Evolutionary conservation across 2,888 invertebrate species (phyloP), one percentile per base, ranked within the genome.

Genomic region (Cecidostiba fungosa): DNA sequence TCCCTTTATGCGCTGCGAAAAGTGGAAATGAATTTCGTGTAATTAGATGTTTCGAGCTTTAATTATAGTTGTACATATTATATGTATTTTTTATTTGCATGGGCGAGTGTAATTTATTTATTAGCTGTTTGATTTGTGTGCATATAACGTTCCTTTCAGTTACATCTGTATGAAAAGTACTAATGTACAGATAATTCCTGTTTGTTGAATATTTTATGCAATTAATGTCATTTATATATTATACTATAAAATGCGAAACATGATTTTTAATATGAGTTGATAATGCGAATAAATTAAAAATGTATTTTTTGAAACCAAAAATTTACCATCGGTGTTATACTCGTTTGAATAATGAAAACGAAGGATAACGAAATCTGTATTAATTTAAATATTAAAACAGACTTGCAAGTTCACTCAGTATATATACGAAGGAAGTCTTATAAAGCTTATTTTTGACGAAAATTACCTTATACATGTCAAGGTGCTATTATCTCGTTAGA

Each of bases 111-210:
- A 59, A 39, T 36, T 32, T 66, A 23, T 19, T 8, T 10, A 23
- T 23, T 50, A 50, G 59, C 36, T 36, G 8, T 14, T 70, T 16
- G 19, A 5, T 36, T 3, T 32, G 12, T 0, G 29, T 32, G 0
- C 3, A 36, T 23, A 0, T 62, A n/a, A n/a, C n/a, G 4, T 10
- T 19, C 26, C 19, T 32, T 70, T n/a, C n/a, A 39, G 6, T n/a
- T 72, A 39, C n/a, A 74, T 74, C 74, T 74, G 74, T 74, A 74
- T 74, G 26, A 54, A 50, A 16, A 50, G 16, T 29, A 50, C 10
- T 50, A 47, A 74, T 74, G 50, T 50, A 74, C 74, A 74, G 74
- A 74, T 50, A n/a, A n/a, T 69, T 69, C 14, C 16, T 69, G n/a
- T 4, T 19, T 5, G 4, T 3, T n/a, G 1, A 54, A 16, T 16